Base-by-base conservation (phyloP, 2,888 invertebrate species). In the Trichacis sp. region DNA sequence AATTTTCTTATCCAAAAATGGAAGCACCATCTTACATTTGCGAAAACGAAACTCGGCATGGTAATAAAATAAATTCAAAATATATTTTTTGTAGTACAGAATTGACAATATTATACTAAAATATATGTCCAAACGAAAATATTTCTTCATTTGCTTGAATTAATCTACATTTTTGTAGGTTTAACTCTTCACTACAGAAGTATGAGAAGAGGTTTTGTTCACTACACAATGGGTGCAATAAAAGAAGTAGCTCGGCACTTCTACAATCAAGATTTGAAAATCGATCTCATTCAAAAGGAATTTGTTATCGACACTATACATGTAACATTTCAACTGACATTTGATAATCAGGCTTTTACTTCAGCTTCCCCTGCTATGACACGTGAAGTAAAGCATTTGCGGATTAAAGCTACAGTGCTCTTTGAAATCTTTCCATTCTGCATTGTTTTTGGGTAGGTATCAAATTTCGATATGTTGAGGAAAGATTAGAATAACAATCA, bases 391-490 rank as follows among this genome's bases (percentile, higher is more conserved):
- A 94, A 94, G 82, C 94, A 94, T 84, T 85, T 96, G 72, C 95
- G 96, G 5, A 93, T 96, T 72, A 92, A 93, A 78, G 94, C 95
- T 0, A 92, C 94, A 8, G 93, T 96, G 19, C 88, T 98, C 45
- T 97, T 98, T 77, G 97, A 98, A 84, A 95, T 98, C 79, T 98
- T 98, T 84, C 98, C 98, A 1, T 98, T 98, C 87, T 96, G 97
- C 85, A 93, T 98, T 72, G 96, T 97, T 40, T 98, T 98, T 85
- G 94, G 95, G 93, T 94, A 85, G 87, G 89, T 87, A 60, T 11
- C 14, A n/a, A 30, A 42, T 11, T 20, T n/a, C n/a, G n/a, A n/a
- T n/a, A 40, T 17, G 40, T 38, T 1, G 1, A 46, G 4, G 11
- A 12, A 12, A 3, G 15, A 42, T 5, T 15, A 14, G 4, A 42